These are phyloP conservation scores for Syngnathus acus DNA, from an alignment of 2,797 vertebrate genomes.

Conservation along the genomic window DNA sequence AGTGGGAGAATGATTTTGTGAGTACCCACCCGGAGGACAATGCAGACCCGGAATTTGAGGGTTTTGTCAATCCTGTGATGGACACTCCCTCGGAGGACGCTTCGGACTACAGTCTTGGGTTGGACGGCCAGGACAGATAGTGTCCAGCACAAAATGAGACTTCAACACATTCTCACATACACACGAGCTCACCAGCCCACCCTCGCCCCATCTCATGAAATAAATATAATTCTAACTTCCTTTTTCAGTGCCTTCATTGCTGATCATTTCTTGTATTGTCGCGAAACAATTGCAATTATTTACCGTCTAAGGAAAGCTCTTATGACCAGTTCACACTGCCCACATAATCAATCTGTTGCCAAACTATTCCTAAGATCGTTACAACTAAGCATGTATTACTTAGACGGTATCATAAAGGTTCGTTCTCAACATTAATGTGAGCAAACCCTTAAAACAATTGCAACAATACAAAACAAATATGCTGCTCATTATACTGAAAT, in stretches of 20 bases:
- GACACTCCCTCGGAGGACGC: conserved; percentile 69
- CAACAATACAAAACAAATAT: background rate
- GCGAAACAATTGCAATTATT: background rate
- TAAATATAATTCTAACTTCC: conserved; percentile 17
- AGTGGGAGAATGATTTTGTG: conserved; percentile 98
- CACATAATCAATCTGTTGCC: background rate
- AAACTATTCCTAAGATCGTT: background rate
- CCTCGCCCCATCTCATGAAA: conserved; percentile 26
- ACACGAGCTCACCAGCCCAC: conserved; percentile 50
- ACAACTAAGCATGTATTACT: background rate
- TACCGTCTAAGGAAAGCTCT: background rate
- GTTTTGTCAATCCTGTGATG: conserved; percentile 86
- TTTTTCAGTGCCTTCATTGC: conserved; percentile 49
- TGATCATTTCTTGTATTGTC: background rate
- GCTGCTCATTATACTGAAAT: background rate
- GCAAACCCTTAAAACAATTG: background rate
- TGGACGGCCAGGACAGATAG: conserved; percentile 56
- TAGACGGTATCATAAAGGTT: background rate
- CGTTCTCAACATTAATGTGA: background rate
- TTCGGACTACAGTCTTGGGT: conserved; percentile 44
- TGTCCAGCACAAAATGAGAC: conserved; percentile 44
- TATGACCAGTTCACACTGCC: background rate
- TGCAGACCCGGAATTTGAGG: conserved; percentile 79
- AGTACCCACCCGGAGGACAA: conserved; percentile 80
- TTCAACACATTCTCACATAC: conserved; percentile 16